Base-by-base conservation (phyloP, 1,140 invertebrate genomes). In the Euwallacea fornicatus region DNA sequence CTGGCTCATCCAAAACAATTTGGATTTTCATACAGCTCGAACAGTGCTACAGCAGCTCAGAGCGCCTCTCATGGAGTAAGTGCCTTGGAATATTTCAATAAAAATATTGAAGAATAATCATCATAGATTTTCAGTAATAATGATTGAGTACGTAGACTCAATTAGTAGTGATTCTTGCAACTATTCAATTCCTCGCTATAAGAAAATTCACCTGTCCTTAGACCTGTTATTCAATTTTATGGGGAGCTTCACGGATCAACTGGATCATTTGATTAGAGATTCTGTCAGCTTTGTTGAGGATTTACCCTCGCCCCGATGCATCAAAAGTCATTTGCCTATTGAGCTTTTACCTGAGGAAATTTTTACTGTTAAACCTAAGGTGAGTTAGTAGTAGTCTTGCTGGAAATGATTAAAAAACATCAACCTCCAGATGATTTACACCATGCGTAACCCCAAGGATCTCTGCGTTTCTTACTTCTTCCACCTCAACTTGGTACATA, bases 381-480 rank as follows among this genome's bases (percentile, higher is more conserved):
- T 91, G 78, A 72, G 61, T 68, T 58, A 15, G 0, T 42, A 61
- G 33, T 61, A 50, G 42, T 2, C 13, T 7, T 44, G 16, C 15
- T 15, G 1, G 21, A 33, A 4, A 2, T 33, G 21, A 61, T 9
- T 11, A 3, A 42, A 21, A 44, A 43, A 15, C 6, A 41, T 67
- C 41, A 64, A 21, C 16, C 83, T 81, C 56, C 81, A 96, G 91
- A 89, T 97, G 0, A 90, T 98, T 58, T 98, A 98, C 79, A 88
- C 95, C 0, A 87, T 92, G 0, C 86, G 97, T 58, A 97, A 98
- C 83, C 95, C 96, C 2, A 98, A 98, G 82, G 96, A 98, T 79
- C 89, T 92, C 69, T 92, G 93, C 56, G 94, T 98, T 0, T 97
- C 95, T 0, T 96, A 92, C 78, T 98, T 92, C 79, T 90, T 97